Conservation (phyloP, 2,888 invertebrate species). For the Teleiodes luculella region DNA sequence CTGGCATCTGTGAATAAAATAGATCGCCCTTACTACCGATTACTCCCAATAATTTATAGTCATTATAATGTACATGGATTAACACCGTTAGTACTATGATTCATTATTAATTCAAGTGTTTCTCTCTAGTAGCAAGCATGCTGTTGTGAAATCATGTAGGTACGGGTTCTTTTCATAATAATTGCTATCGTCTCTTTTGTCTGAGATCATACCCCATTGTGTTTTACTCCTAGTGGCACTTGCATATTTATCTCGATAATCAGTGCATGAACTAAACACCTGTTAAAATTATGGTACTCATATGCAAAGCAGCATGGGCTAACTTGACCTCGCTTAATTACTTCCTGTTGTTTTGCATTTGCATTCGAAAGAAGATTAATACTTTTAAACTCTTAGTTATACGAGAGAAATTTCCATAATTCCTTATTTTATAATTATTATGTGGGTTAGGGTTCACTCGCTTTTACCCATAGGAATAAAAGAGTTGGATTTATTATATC, state of each 20-base stretch:
- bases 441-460: too few species aligned
- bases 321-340: not conserved
- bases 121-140: constrained; percentile 27
- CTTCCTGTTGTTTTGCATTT: constrained; percentile 3
- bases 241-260: constrained; percentile 14
- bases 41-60: not conserved
- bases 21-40: too few species aligned
- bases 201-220: constrained; percentile 21
- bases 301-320: constrained; percentile 2
- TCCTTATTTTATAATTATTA: too few species aligned
- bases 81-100: constrained; percentile 33
- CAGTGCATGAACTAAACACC: constrained; percentile 17
- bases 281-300: constrained; percentile 11
- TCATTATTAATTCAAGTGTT: constrained; percentile 62
- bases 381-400: too few species aligned
- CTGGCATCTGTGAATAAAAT: too few species aligned
- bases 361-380: constrained; percentile 13
- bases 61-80: not conserved
- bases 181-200: constrained; percentile 39
- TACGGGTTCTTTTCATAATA: constrained; percentile 34
- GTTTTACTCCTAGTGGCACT: constrained; percentile 10
- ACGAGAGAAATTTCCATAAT: too few species aligned
- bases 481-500: too few species aligned
- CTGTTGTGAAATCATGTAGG: too few species aligned
- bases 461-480: too few species aligned